Evolutionary conservation across 1,140 invertebrate genomes (phyloP).

Genomic region (Teleopsis dalmanni): DNA sequence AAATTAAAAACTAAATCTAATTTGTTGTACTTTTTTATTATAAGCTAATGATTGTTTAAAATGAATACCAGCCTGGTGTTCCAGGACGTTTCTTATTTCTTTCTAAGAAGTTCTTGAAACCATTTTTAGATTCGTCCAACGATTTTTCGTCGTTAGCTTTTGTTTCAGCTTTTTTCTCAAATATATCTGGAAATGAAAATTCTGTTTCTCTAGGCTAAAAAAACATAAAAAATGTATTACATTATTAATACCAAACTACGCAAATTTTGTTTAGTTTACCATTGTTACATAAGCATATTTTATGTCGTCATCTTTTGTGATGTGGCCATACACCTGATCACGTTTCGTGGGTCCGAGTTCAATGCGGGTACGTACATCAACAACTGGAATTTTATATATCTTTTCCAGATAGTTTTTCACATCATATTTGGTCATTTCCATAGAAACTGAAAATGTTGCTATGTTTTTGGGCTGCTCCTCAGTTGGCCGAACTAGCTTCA

Average conservation of each 20-base stretch:
- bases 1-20: too few species aligned
- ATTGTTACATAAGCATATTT: constrained; percentile 74
- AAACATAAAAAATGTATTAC: neutral
- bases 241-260: neutral
- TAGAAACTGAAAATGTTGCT: constrained; percentile 76
- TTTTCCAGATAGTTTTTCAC: constrained; percentile 90
- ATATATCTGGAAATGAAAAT: constrained; percentile 55
- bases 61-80: constrained; percentile 55
- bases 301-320: constrained; percentile 76
- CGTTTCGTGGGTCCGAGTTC: constrained; percentile 51
- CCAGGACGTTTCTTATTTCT: constrained; percentile 48
- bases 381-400: constrained; percentile 78
- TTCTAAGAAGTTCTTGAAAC: constrained; percentile 45
- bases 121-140: constrained; percentile 46
- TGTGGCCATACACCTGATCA: constrained; percentile 50
- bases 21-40: too few species aligned
- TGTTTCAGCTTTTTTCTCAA: constrained; percentile 31
- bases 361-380: constrained; percentile 66
- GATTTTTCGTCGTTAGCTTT: constrained; percentile 48
- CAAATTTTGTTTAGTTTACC: constrained; percentile 49
- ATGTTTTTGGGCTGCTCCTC: constrained; percentile 62
- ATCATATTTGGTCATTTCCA: constrained; percentile 82
- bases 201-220: constrained; percentile 48
- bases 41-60: too few species aligned
- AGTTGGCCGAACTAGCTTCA: constrained; percentile 72